Base-by-base conservation (phyloP, 2,888 invertebrate genomes). In the Sphinx pinastri region DNA sequence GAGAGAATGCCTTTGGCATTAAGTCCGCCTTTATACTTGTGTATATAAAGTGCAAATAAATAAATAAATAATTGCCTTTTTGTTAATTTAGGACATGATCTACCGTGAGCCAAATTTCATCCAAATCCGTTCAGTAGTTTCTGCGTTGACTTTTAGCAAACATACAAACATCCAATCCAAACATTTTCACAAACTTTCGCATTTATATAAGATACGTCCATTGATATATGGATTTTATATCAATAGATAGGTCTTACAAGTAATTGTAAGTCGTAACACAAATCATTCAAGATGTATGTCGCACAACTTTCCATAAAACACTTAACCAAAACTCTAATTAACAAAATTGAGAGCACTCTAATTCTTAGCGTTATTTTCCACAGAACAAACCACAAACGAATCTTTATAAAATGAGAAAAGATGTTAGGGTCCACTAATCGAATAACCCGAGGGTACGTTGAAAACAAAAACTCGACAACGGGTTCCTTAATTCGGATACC, bases 401-500 rank as follows among this genome's bases (percentile, higher is more conserved):
- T 67, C 67, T 70, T 67, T 59, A 70, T 59, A 45, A 52, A 70
- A 70, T 70, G 58, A 67, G 47, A 52, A 45, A 68, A 67, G 70
- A 68, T 70, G 70, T 70, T 58, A 67, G 67, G 67, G 59, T 57
- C 70, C 58, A 58, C 59, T 59, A 76, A 77, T 74, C 75, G 76
- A 81, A 77, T 74, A 79, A 74, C 72, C 68, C 67, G 68, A 66
- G 63, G 59, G 69, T 45, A 47, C 49, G 68, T 58, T 70, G 69
- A 75, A 76, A 77, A 76, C 75, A 76, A 83, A 78, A 74, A 70
- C 70, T 70, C 59, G 58, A 70, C 69, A 82, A 81, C 79, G 80
- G 82, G 81, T 81, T 79, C 73, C 78, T 75, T 82, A 82, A 83
- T 81, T 81, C 78, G 76, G 74, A 79, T 80, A 81, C 81, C 80